Base-by-base conservation (phyloP, 2,888 invertebrate species). In the Cheilosia grossa region DNA sequence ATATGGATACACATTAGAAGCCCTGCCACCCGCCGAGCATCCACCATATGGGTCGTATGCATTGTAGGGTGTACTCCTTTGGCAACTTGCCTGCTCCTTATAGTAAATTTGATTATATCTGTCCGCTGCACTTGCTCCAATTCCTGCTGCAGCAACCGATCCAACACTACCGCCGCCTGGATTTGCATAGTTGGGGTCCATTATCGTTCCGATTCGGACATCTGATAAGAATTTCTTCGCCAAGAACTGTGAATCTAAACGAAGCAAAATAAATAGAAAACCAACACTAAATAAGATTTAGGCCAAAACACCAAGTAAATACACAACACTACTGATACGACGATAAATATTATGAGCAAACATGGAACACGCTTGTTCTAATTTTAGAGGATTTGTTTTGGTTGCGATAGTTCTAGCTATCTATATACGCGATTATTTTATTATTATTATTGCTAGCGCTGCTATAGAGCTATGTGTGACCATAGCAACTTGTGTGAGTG, bases 11-110 rank as follows among this genome's bases (percentile, higher is more conserved):
- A 37, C 61, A 72, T 67, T 77, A 24, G 85, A 63, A 49, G 61
- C 1, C 37, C 75, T 59, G 42, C 59, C 72, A 24, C 56, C 56
- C 1, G 59, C 37, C 77, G 64, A 15, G 59, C 63, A 53, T 7
- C 63, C 64, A 27, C 70, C 80, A 85, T 88, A 88, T 74, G 88
- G 87, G 80, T 88, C 88, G 13, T 88, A 86, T 0, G 87, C 64
- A 27, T 82, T 87, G 70, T 87, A 89, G 1, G 83, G 21, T 7
- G 59, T 24, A 51, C 72, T 78, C 24, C 83, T 54, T 59, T 87
- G 86, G 63, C 70, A 81, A 56, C 78, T 83, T 40, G 69, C 40
- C 56, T 75, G 67, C 19, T 86, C 86, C 51, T 51, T 51, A 15
- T 86, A 87, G 58, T 73, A 86, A 13, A 21, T 27, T 17, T 66